A percentile compares a stretch with the other conserved stretches of the same genome.
These are phyloP conservation scores for Elysia crispata DNA, from an alignment of 2,888 invertebrate genomes.

Conservation along the genomic window DNA sequence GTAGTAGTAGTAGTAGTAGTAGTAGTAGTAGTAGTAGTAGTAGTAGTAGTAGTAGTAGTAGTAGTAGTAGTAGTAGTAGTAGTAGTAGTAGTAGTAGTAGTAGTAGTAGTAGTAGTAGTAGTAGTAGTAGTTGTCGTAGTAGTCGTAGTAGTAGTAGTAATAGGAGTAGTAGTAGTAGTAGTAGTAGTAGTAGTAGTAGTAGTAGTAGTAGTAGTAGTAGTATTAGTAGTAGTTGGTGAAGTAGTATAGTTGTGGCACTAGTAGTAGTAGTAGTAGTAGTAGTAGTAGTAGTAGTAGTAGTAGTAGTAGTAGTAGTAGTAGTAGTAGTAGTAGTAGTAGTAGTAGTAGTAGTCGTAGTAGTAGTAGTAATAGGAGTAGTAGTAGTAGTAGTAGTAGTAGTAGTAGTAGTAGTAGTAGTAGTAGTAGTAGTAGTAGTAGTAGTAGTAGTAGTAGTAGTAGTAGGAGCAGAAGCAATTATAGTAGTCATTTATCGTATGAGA, in stretches of 20 bases:
- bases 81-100: constrained; percentile 28
- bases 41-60: constrained; percentile 28
- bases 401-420: constrained; percentile 47
- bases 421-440: constrained; percentile 32
- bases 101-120: constrained; percentile 47
- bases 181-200: constrained; percentile 28
- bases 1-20: constrained; percentile 28
- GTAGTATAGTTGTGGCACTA: too few species aligned
- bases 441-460: too few species aligned
- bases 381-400: constrained; percentile 43
- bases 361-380: too few species aligned
- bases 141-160: too few species aligned
- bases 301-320: constrained; percentile 44
- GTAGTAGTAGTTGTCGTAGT: too few species aligned
- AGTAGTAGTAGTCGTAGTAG: too few species aligned
- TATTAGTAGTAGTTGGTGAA: too few species aligned
- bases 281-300: constrained; percentile 40
- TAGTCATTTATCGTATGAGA: too few species aligned
- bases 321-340: constrained; percentile 39
- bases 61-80: constrained; percentile 28
- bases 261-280: constrained; percentile 47
- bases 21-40: constrained; percentile 24
- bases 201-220: too few species aligned
- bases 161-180: too few species aligned
- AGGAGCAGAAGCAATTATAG: too few species aligned